Conservation (phyloP, 2,113 vertebrate genomes). For the Pseudorhombus dupliciocellatus region DNA sequence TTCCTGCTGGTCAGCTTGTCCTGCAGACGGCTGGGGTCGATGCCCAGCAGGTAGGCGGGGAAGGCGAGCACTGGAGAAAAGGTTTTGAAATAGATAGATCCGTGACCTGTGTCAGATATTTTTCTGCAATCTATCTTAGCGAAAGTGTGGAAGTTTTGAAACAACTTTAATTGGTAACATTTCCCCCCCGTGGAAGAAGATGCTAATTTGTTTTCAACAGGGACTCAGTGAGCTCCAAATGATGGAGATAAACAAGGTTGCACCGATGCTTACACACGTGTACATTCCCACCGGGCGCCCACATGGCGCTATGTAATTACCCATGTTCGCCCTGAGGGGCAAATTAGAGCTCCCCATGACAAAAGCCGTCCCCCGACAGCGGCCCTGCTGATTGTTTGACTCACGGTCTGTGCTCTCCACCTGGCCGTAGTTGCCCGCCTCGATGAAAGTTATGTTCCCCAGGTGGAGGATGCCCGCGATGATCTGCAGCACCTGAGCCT, state of each 20-base stretch:
- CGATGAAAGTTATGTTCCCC: constrained; percentile 93
- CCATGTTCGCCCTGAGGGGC: too few species aligned
- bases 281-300: too few species aligned
- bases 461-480: constrained; percentile 92
- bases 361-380: too few species aligned
- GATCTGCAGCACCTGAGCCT: constrained; percentile 90
- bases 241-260: constrained; percentile 26
- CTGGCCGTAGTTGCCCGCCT: constrained; percentile 91
- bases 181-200: constrained; percentile 4
- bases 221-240: too few species aligned
- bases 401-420: constrained; percentile 93
- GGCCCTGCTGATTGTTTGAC: too few species aligned
- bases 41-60: constrained; percentile 93
- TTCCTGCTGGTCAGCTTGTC: constrained; percentile 95
- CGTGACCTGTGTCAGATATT: background rate
- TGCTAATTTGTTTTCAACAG: constrained; percentile 26
- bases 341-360: too few species aligned
- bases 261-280: background rate
- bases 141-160: background rate
- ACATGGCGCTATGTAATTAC: too few species aligned
- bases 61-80: constrained; percentile 86
- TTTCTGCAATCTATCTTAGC: background rate
- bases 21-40: constrained; percentile 87
- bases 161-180: background rate
- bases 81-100: background rate